A percentile compares a stretch with the other conserved stretches of the same genome.
These are phyloP conservation scores for Hylaeus volcanicus DNA, from an alignment of 1,140 invertebrate genomes.

Conservation along the genomic window DNA sequence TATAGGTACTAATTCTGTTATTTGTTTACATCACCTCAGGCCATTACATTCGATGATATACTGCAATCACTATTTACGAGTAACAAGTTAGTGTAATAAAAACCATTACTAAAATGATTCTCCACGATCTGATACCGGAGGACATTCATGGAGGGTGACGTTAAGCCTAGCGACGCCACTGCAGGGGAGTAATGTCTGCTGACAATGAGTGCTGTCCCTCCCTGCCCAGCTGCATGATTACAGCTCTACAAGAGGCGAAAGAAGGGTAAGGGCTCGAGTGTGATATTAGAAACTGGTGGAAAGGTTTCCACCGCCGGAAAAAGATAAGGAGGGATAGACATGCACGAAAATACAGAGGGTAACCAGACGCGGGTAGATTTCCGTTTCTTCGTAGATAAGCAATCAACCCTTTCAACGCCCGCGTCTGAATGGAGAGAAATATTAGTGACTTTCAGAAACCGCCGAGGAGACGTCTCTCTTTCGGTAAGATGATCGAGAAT, in stretches of 20 bases:
- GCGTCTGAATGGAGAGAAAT: neutral
- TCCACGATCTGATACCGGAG: too few relatives aligned
- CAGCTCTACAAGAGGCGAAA: slow-evolving; percentile 25
- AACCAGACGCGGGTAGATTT: neutral
- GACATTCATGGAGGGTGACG: too few relatives aligned
- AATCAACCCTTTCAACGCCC: slow-evolving; percentile 17
- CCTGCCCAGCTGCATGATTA: slow-evolving; percentile 43
- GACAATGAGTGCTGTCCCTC: slow-evolving; percentile 48
- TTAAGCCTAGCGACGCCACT: too few relatives aligned
- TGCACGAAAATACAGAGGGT: neutral
- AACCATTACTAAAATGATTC: too few relatives aligned
- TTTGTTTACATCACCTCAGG: too few relatives aligned
- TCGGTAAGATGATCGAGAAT: neutral
- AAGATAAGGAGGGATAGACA: slow-evolving; percentile 24
- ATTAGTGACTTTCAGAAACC: neutral
- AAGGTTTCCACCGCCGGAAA: slow-evolving; percentile 18
- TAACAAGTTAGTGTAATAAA: too few relatives aligned
- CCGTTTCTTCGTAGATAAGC: slow-evolving; percentile 17
- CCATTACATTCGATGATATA: too few relatives aligned
- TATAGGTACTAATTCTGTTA: too few relatives aligned
- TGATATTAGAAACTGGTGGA: slow-evolving; percentile 33
- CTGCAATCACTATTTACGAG: too few relatives aligned
- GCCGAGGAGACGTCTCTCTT: neutral
- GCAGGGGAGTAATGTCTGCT: slow-evolving; percentile 39
- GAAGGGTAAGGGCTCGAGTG: neutral